A percentile compares a stretch with the other conserved stretches of the same genome.
phyloP scores from a whole-genome alignment of 2,113 vertebrate genomes.

The Dissostichus mawsoni region DNA sequence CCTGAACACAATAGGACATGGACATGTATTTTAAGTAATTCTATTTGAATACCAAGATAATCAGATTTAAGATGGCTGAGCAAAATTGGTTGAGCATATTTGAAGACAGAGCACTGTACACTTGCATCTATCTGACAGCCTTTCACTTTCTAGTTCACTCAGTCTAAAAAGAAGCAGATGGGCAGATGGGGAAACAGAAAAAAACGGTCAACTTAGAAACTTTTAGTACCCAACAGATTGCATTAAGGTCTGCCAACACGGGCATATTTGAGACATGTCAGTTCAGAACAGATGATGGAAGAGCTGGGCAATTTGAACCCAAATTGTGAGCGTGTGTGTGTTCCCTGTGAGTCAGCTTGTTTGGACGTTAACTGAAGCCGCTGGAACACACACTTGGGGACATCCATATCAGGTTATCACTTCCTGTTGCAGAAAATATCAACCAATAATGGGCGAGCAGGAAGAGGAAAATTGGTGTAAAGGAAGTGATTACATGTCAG shows the following conservation, averaged over 20 bases:
- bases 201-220: slow-evolving; percentile 5
- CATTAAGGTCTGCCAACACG: slow-evolving; percentile 39
- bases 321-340: not conserved
- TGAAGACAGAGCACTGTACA: not conserved
- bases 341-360: slow-evolving; percentile 18
- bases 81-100: not conserved
- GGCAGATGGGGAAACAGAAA: slow-evolving; percentile 33
- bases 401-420: slow-evolving; percentile 35
- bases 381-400: slow-evolving; percentile 15
- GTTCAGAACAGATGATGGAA: slow-evolving; percentile 45
- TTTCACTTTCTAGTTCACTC: not conserved
- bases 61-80: not conserved
- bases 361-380: slow-evolving; percentile 1
- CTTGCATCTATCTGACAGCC: not conserved
- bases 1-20: not conserved
- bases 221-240: slow-evolving; percentile 44
- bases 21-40: not conserved
- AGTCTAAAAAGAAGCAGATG: slow-evolving; percentile 15
- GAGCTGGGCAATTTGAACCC: slow-evolving; percentile 24
- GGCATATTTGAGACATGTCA: slow-evolving; percentile 50
- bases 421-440: slow-evolving; percentile 62
- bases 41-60: too few relatives aligned
- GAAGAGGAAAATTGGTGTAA: slow-evolving; percentile 61
- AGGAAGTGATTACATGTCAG: slow-evolving; percentile 68
- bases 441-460: slow-evolving; percentile 62